These are phyloP conservation scores for Sternotherus odoratus DNA, from an alignment of 2,797 vertebrate species.

Conservation along the genomic window DNA sequence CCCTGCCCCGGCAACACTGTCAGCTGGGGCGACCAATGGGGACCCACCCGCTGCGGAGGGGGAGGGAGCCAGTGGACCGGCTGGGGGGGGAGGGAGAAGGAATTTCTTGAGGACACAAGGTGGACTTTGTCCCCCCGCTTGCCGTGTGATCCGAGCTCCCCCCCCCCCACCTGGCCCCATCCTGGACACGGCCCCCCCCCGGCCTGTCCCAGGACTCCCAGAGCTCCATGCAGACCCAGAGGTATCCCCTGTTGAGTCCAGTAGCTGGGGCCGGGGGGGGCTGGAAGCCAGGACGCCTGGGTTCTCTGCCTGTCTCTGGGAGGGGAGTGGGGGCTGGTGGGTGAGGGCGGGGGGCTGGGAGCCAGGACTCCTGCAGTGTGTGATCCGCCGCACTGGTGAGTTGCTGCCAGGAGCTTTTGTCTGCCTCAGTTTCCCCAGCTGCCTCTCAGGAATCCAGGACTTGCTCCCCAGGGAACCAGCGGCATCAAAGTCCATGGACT, in stretches of 20 bases:
- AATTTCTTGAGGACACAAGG: background rate
- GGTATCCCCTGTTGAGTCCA: background rate
- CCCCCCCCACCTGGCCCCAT: no score
- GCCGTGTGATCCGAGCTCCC: background rate
- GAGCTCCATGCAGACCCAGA: background rate
- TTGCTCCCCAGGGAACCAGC: fast-evolving
- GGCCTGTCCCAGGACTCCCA: background rate
- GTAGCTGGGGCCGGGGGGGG: no score
- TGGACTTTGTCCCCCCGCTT: background rate
- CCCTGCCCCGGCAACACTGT: no score
- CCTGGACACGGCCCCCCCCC: no score
- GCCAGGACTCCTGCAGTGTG: background rate
- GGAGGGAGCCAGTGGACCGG: no score
- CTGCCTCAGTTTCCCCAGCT: background rate
- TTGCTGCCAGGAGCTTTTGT: background rate
- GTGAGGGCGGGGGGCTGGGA: no score
- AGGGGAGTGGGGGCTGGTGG: no score
- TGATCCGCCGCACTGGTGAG: background rate
- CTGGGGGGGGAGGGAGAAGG: no score
- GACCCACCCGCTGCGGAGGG: background rate
- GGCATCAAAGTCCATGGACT: background rate
- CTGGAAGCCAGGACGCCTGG: no score
- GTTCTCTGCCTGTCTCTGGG: no score
- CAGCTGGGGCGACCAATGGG: no score
- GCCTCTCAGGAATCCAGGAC: background rate